These are phyloP conservation scores for Tethea ocularis DNA, from an alignment of 2,888 invertebrate species.

Conservation along the genomic window DNA sequence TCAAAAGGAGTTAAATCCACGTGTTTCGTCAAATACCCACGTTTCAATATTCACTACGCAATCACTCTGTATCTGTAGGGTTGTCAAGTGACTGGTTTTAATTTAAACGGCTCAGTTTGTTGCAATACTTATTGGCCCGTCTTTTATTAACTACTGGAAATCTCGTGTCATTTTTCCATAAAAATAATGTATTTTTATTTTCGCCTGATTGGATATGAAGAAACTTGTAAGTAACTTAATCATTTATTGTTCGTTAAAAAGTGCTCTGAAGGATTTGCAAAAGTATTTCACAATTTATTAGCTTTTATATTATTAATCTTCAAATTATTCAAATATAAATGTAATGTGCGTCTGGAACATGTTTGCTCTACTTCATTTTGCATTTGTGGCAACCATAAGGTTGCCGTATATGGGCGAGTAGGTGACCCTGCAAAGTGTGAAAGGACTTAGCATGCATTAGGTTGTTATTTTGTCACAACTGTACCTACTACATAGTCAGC, in stretches of 20 bases:
- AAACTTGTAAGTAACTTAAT: background rate
- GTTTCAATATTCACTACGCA: conserved; percentile 43
- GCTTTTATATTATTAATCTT: too few relatives aligned
- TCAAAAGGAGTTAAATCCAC: conserved; percentile 44
- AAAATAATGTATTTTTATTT: too few relatives aligned
- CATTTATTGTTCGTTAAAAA: too few relatives aligned
- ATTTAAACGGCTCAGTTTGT: background rate
- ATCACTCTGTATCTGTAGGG: background rate
- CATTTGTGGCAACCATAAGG: conserved; percentile 10
- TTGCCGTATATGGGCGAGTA: conserved; percentile 40
- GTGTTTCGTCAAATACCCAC: conserved; percentile 21
- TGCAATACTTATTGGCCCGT: background rate
- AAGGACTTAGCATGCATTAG: conserved; percentile 31
- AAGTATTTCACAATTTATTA: too few relatives aligned
- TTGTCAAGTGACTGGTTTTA: background rate
- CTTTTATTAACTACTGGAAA: too few relatives aligned
- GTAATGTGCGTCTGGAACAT: too few relatives aligned
- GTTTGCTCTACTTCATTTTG: too few relatives aligned
- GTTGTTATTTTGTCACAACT: conserved; percentile 11
- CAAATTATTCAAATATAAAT: too few relatives aligned
- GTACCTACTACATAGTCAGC: background rate
- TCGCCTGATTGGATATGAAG: too few relatives aligned
- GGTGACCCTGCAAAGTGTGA: conserved; percentile 39
- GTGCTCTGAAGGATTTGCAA: too few relatives aligned
- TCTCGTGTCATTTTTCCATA: too few relatives aligned